Conservation (phyloP, 2,797 vertebrate genomes). For the Microctenopoma lineatum region DNA sequence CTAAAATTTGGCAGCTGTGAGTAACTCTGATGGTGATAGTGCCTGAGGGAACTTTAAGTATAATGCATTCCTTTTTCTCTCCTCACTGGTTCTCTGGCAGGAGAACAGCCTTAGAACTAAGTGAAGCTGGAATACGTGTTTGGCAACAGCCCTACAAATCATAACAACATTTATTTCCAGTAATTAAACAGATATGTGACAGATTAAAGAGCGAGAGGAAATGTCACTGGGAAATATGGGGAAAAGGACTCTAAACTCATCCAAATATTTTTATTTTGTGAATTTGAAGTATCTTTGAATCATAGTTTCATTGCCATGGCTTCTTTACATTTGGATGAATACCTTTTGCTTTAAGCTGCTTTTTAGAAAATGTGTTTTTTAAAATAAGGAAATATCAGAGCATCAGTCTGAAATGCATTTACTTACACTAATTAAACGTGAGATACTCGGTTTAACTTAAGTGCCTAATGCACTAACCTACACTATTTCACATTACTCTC, state of each 20-base stretch:
- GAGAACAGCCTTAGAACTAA: constrained; percentile 33
- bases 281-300: constrained; percentile 9
- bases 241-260: constrained; percentile 33
- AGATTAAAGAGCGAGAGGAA: constrained; percentile 16
- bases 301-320: constrained; percentile 29
- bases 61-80: constrained; percentile 38
- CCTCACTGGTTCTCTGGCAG: constrained; percentile 43
- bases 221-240: constrained; percentile 15
- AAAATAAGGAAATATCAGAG: constrained; percentile 13
- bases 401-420: constrained; percentile 58
- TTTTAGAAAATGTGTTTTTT: constrained; percentile 28
- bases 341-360: constrained; percentile 38
- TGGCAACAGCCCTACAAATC: constrained; percentile 25
- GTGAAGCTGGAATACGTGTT: constrained; percentile 54
- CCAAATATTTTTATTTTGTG: constrained; percentile 50
- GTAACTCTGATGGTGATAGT: constrained; percentile 79
- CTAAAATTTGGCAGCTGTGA: constrained; percentile 99
- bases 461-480: constrained; percentile 8
- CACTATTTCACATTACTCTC: constrained; percentile 11
- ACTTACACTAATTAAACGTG: constrained; percentile 20
- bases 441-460: constrained; percentile 4
- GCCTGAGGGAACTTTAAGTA: constrained; percentile 49
- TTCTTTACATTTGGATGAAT: constrained; percentile 63
- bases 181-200: constrained; percentile 13
- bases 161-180: constrained; percentile 9